A percentile compares a stretch with the other conserved stretches of the same genome.
Evolutionary conservation across 2,113 vertebrate genomes (phyloP).

Genomic region (Mobula hypostoma): DNA sequence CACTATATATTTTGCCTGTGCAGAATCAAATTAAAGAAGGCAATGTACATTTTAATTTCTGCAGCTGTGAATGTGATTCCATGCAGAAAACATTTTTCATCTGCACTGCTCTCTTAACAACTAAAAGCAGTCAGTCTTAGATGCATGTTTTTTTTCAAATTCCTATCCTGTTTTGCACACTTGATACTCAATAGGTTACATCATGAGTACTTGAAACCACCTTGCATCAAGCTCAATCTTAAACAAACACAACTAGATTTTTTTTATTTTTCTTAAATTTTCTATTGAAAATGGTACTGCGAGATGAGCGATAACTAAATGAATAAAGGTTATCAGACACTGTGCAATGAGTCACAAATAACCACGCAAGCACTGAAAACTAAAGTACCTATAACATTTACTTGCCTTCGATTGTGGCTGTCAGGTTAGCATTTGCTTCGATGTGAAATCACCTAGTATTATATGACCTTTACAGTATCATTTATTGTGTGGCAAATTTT

Average conservation of each 20-base stretch:
- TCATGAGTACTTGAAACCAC: neutral
- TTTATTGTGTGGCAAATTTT: constrained; percentile 13
- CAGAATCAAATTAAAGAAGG: neutral
- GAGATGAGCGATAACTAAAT: neutral
- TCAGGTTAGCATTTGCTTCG: neutral
- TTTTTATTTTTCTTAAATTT: neutral
- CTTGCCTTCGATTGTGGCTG: constrained; percentile 27
- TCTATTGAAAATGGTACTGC: neutral
- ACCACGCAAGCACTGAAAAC: constrained; percentile 19
- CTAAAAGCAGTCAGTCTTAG: neutral
- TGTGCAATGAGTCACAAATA: constrained; percentile 29
- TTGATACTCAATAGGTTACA: neutral
- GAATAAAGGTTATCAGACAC: constrained; percentile 15
- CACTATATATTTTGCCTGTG: neutral
- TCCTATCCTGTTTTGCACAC: constrained; percentile 14
- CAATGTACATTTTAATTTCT: neutral
- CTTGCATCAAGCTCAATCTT: neutral
- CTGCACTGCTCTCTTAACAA: neutral
- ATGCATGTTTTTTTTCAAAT: neutral
- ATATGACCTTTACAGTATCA: constrained; percentile 33
- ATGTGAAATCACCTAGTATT: neutral
- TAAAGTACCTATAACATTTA: constrained; percentile 17
- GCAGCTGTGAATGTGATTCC: neutral
- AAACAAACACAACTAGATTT: neutral
- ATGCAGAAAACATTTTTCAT: neutral